phyloP scores from a whole-genome alignment of 2,888 invertebrate genomes.

The Cyrtodaria siliqua region DNA sequence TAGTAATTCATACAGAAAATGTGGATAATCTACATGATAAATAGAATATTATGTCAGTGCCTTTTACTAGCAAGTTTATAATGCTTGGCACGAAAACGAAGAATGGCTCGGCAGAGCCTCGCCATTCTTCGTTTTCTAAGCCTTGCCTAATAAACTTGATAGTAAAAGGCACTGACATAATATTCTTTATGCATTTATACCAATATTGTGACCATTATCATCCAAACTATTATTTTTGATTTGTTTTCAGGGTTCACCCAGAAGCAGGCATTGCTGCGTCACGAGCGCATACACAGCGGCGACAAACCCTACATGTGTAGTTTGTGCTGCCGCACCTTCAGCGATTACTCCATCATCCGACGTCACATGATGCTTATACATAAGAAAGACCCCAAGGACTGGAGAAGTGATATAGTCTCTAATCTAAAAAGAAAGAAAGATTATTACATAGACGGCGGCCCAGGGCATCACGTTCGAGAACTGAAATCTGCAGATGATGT shows the following conservation, averaged over 20 bases:
- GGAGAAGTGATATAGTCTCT: slow-evolving; percentile 61
- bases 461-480: slow-evolving; percentile 37
- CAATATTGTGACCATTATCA: too few species aligned
- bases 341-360: slow-evolving; percentile 77
- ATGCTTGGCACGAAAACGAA: too few species aligned
- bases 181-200: too few species aligned
- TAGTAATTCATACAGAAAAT: too few species aligned
- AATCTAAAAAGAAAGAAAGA: slow-evolving; percentile 38
- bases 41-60: too few species aligned
- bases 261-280: slow-evolving; percentile 85
- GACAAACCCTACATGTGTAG: slow-evolving; percentile 85
- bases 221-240: slow-evolving; percentile 17
- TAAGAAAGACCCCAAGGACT: slow-evolving; percentile 74
- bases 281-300: slow-evolving; percentile 86
- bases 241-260: slow-evolving; percentile 84
- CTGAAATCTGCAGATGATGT: neutral
- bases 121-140: too few species aligned
- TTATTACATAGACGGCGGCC: slow-evolving; percentile 50
- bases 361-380: slow-evolving; percentile 80
- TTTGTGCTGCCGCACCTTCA: slow-evolving; percentile 84
- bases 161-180: too few species aligned
- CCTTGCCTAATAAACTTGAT: too few species aligned
- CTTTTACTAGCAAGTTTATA: too few species aligned
- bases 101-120: too few species aligned
- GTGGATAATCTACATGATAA: too few species aligned